Percentiles rank a stretch among this genome's conserved stretches.
phyloP scores from a whole-genome alignment of 2,797 vertebrate genomes.

The Enteromius anoplus region DNA sequence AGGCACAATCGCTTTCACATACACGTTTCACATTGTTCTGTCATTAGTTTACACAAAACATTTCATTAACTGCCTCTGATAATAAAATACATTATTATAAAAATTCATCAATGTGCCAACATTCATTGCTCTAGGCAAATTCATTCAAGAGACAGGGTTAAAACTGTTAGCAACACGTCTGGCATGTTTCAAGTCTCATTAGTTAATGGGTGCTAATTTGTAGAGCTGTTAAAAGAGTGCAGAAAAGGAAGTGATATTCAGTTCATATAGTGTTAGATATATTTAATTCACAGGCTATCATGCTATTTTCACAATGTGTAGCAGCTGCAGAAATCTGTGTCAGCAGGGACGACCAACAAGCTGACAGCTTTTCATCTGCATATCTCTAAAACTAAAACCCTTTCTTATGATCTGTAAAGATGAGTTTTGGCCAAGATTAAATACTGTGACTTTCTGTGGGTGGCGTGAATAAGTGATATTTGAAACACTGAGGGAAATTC shows the following conservation, averaged over 20 bases:
- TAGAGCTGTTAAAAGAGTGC: slow-evolving; percentile 16
- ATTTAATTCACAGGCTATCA: slow-evolving; percentile 16
- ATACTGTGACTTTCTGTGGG: not conserved
- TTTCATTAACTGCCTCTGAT: no score
- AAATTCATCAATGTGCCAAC: not conserved
- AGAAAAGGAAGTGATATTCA: not conserved
- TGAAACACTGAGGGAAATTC: not conserved
- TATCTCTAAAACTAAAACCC: not conserved
- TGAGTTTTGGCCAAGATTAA: not conserved
- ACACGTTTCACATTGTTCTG: no score
- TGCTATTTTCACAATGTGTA: slow-evolving; percentile 5
- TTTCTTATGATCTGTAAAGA: not conserved
- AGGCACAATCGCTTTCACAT: not conserved
- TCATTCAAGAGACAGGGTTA: not conserved
- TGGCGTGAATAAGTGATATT: not conserved
- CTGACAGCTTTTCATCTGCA: not conserved
- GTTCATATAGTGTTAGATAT: slow-evolving; percentile 12
- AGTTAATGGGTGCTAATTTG: slow-evolving; percentile 21
- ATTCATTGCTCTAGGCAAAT: not conserved
- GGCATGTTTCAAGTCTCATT: slow-evolving; percentile 28
- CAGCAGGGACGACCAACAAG: not conserved
- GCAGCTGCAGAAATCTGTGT: slow-evolving; percentile 7
- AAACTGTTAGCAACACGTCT: slow-evolving; percentile 7
- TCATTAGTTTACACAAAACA: no score
- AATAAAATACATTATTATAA: no score